Evolutionary conservation across 2,113 vertebrate genomes (phyloP).

Genomic region (Oncorhynchus clarkii): DNA sequence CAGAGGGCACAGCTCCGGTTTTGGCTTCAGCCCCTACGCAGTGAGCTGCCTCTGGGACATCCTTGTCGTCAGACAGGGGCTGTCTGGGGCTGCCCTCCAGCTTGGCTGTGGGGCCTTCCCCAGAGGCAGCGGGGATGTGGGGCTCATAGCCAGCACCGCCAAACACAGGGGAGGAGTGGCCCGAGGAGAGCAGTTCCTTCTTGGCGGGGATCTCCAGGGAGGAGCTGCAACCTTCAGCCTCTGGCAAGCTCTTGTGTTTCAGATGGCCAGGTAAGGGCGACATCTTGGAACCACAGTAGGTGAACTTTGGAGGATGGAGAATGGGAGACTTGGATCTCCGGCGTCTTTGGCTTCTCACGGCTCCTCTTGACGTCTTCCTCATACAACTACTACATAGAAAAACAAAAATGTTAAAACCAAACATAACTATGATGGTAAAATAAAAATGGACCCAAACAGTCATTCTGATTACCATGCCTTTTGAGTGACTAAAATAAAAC

Average conservation of each 20-base stretch:
- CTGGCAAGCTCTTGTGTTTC: conserved; percentile 70
- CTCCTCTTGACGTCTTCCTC: conserved; percentile 85
- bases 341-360: conserved; percentile 82
- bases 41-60: conserved; percentile 20
- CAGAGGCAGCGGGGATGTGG: conserved; percentile 19
- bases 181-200: conserved; percentile 59
- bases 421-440: background rate
- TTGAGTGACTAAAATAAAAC: no score
- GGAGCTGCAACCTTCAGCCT: conserved; percentile 58
- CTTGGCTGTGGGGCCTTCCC: conserved; percentile 5
- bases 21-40: background rate
- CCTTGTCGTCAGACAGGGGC: conserved; percentile 20
- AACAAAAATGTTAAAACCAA: background rate
- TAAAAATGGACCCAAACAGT: no score
- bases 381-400: conserved; percentile 70
- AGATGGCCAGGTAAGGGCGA: conserved; percentile 65
- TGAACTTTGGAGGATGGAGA: conserved; percentile 89
- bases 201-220: conserved; percentile 57
- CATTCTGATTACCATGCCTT: no score
- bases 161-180: conserved; percentile 50
- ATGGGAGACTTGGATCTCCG: conserved; percentile 94
- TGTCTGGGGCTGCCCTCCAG: conserved; percentile 31
- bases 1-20: conserved; percentile 53
- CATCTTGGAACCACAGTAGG: conserved; percentile 78
- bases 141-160: conserved; percentile 59